These are phyloP conservation scores for Hystrix brachyura DNA, from an alignment of 2,113 vertebrate species.

Conservation along the genomic window DNA sequence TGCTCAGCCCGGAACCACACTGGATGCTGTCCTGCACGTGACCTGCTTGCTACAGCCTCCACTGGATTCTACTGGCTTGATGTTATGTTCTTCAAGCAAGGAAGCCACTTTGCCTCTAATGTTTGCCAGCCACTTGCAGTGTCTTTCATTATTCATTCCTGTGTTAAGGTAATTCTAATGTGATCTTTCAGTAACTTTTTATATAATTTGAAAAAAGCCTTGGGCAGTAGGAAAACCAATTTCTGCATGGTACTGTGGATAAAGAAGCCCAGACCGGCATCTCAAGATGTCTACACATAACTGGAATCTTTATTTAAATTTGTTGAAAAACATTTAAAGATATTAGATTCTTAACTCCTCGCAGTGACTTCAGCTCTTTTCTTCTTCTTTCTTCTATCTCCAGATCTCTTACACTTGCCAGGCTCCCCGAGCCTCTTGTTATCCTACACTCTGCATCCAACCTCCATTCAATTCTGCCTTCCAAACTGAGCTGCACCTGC, in stretches of 20 bases:
- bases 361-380: not conserved
- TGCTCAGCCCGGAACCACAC: not conserved
- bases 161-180: not conserved
- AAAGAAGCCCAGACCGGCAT: not conserved
- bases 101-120: not conserved
- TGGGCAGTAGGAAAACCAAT: not conserved
- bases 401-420: not conserved
- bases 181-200: slow-evolving; percentile 24
- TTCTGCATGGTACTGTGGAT: not conserved
- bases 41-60: not conserved
- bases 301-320: not conserved
- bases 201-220: slow-evolving; percentile 17
- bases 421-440: not conserved
- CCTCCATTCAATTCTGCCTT: not conserved
- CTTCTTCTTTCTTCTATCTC: not conserved
- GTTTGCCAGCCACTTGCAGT: not conserved
- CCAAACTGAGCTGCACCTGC: not conserved
- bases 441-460: not conserved
- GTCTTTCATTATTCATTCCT: slow-evolving; percentile 13
- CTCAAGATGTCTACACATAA: not conserved
- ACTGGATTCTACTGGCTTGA: not conserved
- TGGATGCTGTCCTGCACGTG: not conserved
- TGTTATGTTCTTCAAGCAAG: not conserved
- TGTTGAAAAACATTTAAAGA: not conserved
- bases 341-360: not conserved